Base-by-base conservation (phyloP, 1,140 invertebrate species). In the Coenobita brevimanus region DNA sequence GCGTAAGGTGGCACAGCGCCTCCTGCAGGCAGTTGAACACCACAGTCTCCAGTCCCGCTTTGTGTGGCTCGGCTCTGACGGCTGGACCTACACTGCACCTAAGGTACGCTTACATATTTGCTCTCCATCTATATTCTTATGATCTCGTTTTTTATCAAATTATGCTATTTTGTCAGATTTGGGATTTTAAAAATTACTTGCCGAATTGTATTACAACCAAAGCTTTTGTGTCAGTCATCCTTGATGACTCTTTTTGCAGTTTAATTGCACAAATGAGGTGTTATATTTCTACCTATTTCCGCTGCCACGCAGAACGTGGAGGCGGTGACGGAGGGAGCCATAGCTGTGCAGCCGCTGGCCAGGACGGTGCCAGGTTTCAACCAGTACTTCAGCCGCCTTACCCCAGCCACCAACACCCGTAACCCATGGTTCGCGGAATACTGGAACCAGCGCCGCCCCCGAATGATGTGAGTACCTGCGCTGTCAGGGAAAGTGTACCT, bases 371-470 rank as follows among this genome's bases (percentile, higher is more conserved):
- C 91, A 0, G 94, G 94, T 4, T 95, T 94, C 90, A 93, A 94
- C 80, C 91, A 93, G 1, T 94, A 94, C 89, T 94, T 95, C 82
- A 93, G 91, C 0, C 89, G 71, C n/a, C 90, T 94, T 15, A 91
- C 75, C 1, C 91, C 93, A 0, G 89, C 91, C 0, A 93, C 92
- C 80, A 91, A 92, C 27, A 64, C 76, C 1, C 85, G 92, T 4
- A 93, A 94, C 91, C 94, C 94, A 0, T 94, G 94, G 96, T 95
- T 96, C 83, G 85, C 91, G 0, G 96, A 96, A 91, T 94, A 94
- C 89, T 96, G 95, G 95, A 92, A 93, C 60, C 93, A 94, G 17
- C 33, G 24, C 17, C 17, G 50, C 60, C 43, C 33, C n/a, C 36
- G 8, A 0, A 8, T 21, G 38, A 15, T 15, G 36, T 15, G 64